A percentile compares a stretch with the other conserved stretches of the same genome.
Conservation (phyloP, 2,113 vertebrate species). For the Pyxicephalus adspersus region DNA sequence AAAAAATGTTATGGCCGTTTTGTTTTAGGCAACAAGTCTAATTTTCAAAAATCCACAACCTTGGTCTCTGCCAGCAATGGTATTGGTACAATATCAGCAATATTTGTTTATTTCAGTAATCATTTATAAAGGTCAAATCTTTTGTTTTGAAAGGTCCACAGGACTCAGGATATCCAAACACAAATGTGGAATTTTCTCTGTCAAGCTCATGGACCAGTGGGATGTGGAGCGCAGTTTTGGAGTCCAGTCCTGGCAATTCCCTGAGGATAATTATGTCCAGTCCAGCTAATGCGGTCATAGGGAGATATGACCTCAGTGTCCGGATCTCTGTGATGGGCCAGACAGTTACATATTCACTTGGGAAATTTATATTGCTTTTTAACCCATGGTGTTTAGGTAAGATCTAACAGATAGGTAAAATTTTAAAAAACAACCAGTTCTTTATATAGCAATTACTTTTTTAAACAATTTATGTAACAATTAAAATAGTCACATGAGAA, state of each 20-base stretch:
- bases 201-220: constrained; percentile 21
- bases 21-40: too few species aligned
- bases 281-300: constrained; percentile 80
- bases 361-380: constrained; percentile 85
- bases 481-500: too few species aligned
- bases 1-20: too few species aligned
- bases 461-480: too few species aligned
- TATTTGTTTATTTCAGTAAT: too few species aligned
- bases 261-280: constrained; percentile 64
- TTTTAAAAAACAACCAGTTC: too few species aligned
- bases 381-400: constrained; percentile 94
- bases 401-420: background rate
- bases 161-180: constrained; percentile 73
- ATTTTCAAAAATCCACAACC: too few species aligned
- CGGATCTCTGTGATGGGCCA: constrained; percentile 68
- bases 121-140: too few species aligned
- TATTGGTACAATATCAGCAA: too few species aligned
- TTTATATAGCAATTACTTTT: too few species aligned
- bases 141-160: constrained; percentile 62
- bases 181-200: constrained; percentile 71
- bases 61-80: too few species aligned
- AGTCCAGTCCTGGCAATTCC: constrained; percentile 14
- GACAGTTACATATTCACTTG: constrained; percentile 64
- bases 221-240: constrained; percentile 66
- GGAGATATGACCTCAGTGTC: constrained; percentile 77